These are phyloP conservation scores for Tachysurus vachellii DNA, from an alignment of 2,113 vertebrate genomes.

Conservation along the genomic window DNA sequence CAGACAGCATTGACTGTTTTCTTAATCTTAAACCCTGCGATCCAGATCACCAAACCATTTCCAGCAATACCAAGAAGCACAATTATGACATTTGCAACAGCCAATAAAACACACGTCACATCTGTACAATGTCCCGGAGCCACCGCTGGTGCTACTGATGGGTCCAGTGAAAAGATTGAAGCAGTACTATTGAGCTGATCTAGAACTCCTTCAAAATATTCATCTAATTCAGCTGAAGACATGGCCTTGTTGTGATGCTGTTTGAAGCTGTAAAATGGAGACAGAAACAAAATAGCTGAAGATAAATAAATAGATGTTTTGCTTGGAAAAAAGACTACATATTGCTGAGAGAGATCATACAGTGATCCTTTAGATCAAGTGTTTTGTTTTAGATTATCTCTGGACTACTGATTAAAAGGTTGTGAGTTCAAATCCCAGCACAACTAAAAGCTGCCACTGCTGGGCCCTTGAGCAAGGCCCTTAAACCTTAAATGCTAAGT, in stretches of 20 bases:
- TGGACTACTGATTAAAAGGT: too few relatives aligned
- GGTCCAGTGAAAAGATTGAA: neutral
- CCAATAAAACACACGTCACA: conserved; percentile 46
- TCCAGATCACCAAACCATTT: conserved; percentile 85
- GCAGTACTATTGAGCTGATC: neutral
- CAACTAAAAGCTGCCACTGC: too few relatives aligned
- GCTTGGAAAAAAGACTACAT: neutral
- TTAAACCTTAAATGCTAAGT: too few relatives aligned
- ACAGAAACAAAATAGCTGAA: neutral
- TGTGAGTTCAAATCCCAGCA: too few relatives aligned
- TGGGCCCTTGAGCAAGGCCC: too few relatives aligned
- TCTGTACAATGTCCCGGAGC: conserved; percentile 41
- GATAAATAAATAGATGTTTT: neutral
- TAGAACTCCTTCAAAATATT: too few relatives aligned
- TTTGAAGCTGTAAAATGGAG: neutral
- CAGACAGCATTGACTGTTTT: conserved; percentile 86
- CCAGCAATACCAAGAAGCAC: conserved; percentile 83
- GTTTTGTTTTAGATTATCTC: too few relatives aligned
- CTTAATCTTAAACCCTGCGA: conserved; percentile 85
- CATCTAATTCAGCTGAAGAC: conserved; percentile 65
- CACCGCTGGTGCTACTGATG: neutral
- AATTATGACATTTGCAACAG: conserved; percentile 71
- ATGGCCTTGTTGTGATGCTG: neutral
- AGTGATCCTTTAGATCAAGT: too few relatives aligned
- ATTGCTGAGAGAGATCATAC: neutral